These are phyloP conservation scores for Loriculus beryllinus DNA, from an alignment of 2,797 vertebrate genomes.

Conservation along the genomic window DNA sequence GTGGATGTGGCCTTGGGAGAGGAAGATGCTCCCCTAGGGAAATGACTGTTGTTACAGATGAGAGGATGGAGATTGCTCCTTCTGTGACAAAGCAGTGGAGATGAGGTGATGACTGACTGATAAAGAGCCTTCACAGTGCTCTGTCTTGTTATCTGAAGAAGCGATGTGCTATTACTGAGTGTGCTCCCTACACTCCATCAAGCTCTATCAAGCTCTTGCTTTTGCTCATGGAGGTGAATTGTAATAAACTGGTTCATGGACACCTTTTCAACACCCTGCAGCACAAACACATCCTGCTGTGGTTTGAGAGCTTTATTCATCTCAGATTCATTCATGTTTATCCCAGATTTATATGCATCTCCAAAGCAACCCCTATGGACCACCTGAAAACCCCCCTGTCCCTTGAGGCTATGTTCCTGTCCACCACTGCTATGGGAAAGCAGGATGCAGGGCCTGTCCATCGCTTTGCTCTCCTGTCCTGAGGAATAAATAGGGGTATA, in stretches of 20 bases:
- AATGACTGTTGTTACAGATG: not conserved
- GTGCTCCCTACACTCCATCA: not conserved
- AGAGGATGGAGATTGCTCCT: not conserved
- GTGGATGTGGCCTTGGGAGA: not conserved
- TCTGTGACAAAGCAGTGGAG: not conserved
- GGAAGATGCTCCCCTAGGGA: not conserved
- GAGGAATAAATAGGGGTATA: not conserved
- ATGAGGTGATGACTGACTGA: fast-evolving
- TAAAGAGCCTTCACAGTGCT: not conserved
- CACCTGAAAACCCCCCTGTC: not conserved
- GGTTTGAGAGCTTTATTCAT: not conserved
- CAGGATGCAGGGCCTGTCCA: not conserved
- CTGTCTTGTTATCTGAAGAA: not conserved
- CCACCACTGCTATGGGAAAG: not conserved
- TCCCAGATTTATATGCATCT: not conserved
- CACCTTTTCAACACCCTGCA: not conserved
- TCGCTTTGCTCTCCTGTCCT: not conserved
- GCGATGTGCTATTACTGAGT: not conserved
- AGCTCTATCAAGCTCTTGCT: not conserved
- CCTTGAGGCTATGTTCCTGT: not conserved
- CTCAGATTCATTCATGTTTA: not conserved
- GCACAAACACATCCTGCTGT: not conserved
- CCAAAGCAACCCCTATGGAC: not conserved
- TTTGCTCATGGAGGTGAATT: not conserved
- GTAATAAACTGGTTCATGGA: not conserved